phyloP scores from a whole-genome alignment of 2,797 vertebrate species.

The Hapalemur alaotrensis region DNA sequence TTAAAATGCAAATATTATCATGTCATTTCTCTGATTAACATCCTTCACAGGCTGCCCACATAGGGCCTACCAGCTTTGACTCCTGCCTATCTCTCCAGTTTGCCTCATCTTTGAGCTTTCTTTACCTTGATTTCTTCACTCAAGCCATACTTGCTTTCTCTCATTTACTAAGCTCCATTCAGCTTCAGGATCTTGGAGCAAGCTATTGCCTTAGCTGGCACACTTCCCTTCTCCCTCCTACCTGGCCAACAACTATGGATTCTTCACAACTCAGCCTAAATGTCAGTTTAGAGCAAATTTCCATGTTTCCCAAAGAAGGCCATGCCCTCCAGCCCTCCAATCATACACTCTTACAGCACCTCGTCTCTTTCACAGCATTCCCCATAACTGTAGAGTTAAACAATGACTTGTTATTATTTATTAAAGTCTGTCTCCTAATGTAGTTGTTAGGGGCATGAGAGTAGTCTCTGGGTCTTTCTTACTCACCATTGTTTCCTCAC shows the following conservation, averaged over 20 bases:
- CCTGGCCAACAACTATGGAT: not conserved
- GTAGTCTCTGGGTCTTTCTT: not conserved
- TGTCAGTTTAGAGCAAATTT: not conserved
- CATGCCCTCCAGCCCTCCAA: fast-evolving
- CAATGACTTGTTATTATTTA: not conserved
- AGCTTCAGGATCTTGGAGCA: not conserved
- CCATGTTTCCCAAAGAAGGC: not conserved
- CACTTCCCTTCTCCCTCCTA: not conserved
- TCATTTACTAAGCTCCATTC: not conserved
- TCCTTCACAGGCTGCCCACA: not conserved
- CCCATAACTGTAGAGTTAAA: not conserved
- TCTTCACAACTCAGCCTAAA: not conserved
- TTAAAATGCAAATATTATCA: not conserved
- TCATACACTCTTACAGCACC: not conserved
- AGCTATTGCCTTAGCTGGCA: not conserved
- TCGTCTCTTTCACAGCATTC: not conserved
- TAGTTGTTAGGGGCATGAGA: not conserved
- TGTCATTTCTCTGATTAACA: not conserved
- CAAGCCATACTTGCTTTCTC: not conserved
- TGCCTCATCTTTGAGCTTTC: not conserved
- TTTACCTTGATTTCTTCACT: not conserved
- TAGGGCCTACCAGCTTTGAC: not conserved
- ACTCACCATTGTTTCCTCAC: not conserved
- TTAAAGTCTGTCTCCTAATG: not conserved
- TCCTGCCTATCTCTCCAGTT: not conserved